Evolutionary conservation across 2,888 invertebrate genomes (phyloP), one percentile per base, ranked within the genome.

Genomic region (Cheilosia pagana): DNA sequence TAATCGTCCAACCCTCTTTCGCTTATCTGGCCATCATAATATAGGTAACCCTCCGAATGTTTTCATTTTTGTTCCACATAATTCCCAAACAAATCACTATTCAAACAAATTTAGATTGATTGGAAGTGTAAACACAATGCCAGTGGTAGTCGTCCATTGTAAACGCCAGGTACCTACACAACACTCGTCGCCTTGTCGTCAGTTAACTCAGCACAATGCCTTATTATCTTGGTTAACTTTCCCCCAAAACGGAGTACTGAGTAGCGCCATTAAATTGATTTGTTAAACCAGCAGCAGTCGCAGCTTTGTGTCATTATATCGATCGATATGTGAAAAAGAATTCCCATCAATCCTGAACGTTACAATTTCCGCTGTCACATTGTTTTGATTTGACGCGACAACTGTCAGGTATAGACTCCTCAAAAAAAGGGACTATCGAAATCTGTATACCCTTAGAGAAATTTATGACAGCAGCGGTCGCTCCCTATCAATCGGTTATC

Each of bases 231-330:
- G 59, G 8, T 39, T 43, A 31, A 35, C 35, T 35, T 12, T 28
- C 50, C 57, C 50, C 23, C 45, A 55, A n/a, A n/a, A n/a, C n/a
- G n/a, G n/a, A n/a, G n/a, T n/a, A 55, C 7, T 63, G 68, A 78
- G 68, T 78, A 85, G 83, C 83, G 83, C 83, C 83, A 85, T 85
- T 85, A 79, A 85, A 85, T 85, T 79, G 83, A 85, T 85, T 79
- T 85, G 83, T 78, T 52, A 78, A 83, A 68, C 68, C 62, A 63
- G 62, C 62, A 78, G 41, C 21, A 68, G 16, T 16, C 62, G 52
- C 65, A 21, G 39, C 68, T 62, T 39, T 83, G 72, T 78, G 82
- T 83, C 79, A 74, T 68, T 70, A 70, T 71, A 31, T 63, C 81
- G 48, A 75, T 79, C 74, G 82, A 77, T 71, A 65, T 12, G 31